These are phyloP conservation scores for Drosophila meridiana DNA, from an alignment of 2,888 invertebrate species.

Conservation along the genomic window DNA sequence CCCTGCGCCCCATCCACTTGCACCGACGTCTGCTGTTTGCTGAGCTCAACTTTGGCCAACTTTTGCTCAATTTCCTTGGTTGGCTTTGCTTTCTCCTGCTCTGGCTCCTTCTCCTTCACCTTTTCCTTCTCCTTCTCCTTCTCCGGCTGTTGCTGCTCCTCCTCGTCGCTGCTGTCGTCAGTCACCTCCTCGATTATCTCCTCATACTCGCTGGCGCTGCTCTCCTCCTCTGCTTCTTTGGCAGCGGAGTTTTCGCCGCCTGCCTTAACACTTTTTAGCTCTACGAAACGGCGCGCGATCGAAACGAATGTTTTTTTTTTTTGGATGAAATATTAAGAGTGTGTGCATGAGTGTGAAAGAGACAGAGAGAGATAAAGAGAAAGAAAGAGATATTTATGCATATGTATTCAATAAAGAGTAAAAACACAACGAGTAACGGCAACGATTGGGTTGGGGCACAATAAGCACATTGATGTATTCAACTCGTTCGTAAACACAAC, in stretches of 20 bases:
- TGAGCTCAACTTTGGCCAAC: slow-evolving; percentile 64
- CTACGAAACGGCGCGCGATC: slow-evolving; percentile 55
- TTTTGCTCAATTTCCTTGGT: slow-evolving; percentile 55
- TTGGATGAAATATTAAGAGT: slow-evolving; percentile 7
- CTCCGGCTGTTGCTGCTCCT: slow-evolving; percentile 33
- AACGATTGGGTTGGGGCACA: slow-evolving; percentile 8
- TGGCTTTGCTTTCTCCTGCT: slow-evolving; percentile 13
- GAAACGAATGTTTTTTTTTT: background rate
- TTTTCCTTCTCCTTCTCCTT: slow-evolving; percentile 19
- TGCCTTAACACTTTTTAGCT: slow-evolving; percentile 83
- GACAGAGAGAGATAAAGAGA: slow-evolving; percentile 27
- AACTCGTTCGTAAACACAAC: slow-evolving; percentile 7
- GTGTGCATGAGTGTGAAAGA: slow-evolving; percentile 38
- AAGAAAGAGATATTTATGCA: slow-evolving; percentile 11
- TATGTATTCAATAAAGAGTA: slow-evolving; percentile 12
- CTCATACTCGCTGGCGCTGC: slow-evolving; percentile 84
- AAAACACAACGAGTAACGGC: slow-evolving; percentile 28
- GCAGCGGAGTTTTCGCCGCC: slow-evolving; percentile 84
- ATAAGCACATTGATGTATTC: slow-evolving; percentile 3
- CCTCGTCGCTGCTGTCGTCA: slow-evolving; percentile 75
- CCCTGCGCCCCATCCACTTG: slow-evolving; percentile 85
- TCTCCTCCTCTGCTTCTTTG: slow-evolving; percentile 65
- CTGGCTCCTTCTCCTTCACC: background rate
- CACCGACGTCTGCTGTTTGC: slow-evolving; percentile 26
- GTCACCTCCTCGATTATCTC: slow-evolving; percentile 84